Conservation (phyloP, 2,113 vertebrate species). For the Damaliscus lunatus region DNA sequence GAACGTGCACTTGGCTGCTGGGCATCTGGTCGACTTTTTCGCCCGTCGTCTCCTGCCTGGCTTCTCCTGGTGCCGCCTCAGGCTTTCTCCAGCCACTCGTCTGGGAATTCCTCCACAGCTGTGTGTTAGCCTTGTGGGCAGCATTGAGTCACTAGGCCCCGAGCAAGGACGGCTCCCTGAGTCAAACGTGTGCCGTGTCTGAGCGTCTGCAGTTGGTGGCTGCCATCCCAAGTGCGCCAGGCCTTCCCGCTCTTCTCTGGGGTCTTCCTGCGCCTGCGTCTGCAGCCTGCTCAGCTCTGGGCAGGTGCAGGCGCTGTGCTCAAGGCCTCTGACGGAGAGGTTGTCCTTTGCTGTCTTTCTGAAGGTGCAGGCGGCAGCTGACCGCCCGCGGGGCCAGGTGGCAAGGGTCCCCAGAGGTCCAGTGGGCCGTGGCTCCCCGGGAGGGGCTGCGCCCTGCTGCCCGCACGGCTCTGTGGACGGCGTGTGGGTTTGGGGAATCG, state of each 20-base stretch:
- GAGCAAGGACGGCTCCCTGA: fast-evolving
- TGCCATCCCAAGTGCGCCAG: fast-evolving
- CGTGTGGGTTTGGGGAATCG: fast-evolving
- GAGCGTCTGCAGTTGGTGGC: fast-evolving
- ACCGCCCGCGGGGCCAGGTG: fast-evolving
- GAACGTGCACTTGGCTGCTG: fast-evolving
- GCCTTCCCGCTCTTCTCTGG: fast-evolving
- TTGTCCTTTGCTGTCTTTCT: fast-evolving
- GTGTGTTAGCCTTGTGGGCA: fast-evolving
- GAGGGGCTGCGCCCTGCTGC: neutral
- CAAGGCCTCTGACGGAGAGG: neutral
- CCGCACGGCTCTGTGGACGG: fast-evolving
- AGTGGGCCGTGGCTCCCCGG: fast-evolving
- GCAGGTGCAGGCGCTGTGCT: fast-evolving
- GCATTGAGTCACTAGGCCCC: fast-evolving
- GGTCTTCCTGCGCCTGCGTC: fast-evolving
- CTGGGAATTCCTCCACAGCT: fast-evolving
- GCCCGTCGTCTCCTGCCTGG: fast-evolving
- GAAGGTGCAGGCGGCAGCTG: neutral
- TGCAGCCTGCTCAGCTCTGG: neutral
- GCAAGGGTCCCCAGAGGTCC: neutral
- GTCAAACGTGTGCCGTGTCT: fast-evolving
- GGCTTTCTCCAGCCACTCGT: fast-evolving
- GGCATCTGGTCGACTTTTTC: fast-evolving
- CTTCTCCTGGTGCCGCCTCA: fast-evolving